Base-by-base conservation (phyloP, 2,888 invertebrate species). In the Sericinus montela region DNA sequence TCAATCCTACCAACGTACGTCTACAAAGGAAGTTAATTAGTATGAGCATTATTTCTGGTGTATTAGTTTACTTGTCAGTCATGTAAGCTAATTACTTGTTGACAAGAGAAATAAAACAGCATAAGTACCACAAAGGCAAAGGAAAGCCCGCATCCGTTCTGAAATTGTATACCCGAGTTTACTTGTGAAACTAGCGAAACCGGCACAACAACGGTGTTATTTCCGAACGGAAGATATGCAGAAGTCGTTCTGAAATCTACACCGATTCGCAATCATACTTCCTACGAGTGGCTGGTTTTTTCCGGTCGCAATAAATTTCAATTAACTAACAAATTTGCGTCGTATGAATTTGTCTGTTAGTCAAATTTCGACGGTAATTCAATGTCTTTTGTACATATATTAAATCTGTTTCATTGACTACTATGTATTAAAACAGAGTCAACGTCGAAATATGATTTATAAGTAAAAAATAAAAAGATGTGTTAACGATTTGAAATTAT, bases 201-300 rank as follows among this genome's bases (percentile, higher is more conserved):
- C 67, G 59, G 61, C 63, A 61, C 63, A 54, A 63, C 58, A 54
- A 63, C 58, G 54, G 56, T 40, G 29, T 36, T 23, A 64, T 72
- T 77, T 75, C 68, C 70, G 69, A 76, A 72, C 78, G 75, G 75
- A 76, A 69, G 65, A 66, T 63, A 57, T 54, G 44, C 55, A 53
- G 52, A 53, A 50, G 56, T 52, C 52, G 47, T 44, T 51, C 44
- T 35, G 45, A 49, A 35, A 51, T 38, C 39, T 39, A 43, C 28
- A 28, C 34, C 39, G 38, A 29, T 25, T 37, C n/a, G 10, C 14
- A 19, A 19, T 19, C 3, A 19, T 19, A 19, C 19, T 2, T 19
- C 19, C 19, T 11, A 42, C 30, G 25, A 15, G 34, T 46, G 28
- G 35, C 15, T 9, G 39, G 39, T 25, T 34, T 48, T 13, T 32